Evolutionary conservation across 1,140 invertebrate species (phyloP).

Genomic region (Myzus persicae): DNA sequence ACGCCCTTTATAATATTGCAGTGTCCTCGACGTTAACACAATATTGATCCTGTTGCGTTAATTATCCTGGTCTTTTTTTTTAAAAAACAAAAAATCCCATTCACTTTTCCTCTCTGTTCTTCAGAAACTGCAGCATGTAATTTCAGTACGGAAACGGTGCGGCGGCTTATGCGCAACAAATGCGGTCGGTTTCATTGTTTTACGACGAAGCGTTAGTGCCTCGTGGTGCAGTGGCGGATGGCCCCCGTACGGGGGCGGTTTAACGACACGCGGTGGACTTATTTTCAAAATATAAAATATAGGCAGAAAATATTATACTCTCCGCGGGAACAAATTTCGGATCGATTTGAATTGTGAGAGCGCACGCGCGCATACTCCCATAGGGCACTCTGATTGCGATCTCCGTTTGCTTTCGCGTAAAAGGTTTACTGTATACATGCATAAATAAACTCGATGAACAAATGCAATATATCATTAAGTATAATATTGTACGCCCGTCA

Average conservation of each 20-base stretch:
- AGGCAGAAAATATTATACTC: background rate
- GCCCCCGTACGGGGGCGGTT: background rate
- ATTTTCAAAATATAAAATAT: background rate
- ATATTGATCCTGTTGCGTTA: background rate
- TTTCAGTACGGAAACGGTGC: background rate
- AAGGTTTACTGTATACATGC: slow-evolving; percentile 9
- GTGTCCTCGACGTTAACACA: background rate
- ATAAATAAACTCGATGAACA: slow-evolving; percentile 45
- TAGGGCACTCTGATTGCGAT: slow-evolving; percentile 1
- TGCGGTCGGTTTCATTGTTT: background rate
- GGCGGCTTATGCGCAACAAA: background rate
- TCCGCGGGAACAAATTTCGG: background rate
- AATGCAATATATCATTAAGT: slow-evolving; percentile 44
- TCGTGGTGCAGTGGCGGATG: background rate
- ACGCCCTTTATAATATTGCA: no score
- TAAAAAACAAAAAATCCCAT: background rate
- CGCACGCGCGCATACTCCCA: background rate
- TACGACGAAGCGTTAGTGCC: background rate
- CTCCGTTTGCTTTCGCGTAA: slow-evolving; percentile 12
- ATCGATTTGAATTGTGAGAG: background rate
- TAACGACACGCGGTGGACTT: background rate
- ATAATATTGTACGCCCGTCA: slow-evolving; percentile 38
- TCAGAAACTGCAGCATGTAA: background rate
- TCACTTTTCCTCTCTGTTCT: background rate
- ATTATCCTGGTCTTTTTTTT: background rate